phyloP scores from a whole-genome alignment of 2,888 invertebrate species.

The Sympetrum striolatum region DNA sequence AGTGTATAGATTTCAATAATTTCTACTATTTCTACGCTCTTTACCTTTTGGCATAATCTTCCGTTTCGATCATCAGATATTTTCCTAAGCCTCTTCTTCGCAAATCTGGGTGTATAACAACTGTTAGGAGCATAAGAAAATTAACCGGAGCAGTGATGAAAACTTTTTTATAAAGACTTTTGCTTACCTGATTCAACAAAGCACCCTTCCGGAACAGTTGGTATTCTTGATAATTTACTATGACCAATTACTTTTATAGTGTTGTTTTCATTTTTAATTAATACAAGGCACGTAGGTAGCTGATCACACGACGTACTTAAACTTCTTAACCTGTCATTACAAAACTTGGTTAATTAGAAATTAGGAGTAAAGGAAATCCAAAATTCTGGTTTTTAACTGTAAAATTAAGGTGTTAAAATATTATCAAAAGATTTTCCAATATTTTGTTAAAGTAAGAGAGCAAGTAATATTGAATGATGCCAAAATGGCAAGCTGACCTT shows the following conservation, averaged over 20 bases:
- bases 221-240: slow-evolving; percentile 77
- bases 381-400: too few species aligned
- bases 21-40: slow-evolving; percentile 47
- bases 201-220: slow-evolving; percentile 73
- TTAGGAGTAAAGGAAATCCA: not conserved
- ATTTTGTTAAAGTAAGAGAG: not conserved
- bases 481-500: too few species aligned
- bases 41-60: slow-evolving; percentile 71
- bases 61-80: slow-evolving; percentile 74
- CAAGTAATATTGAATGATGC: not conserved
- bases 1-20: not conserved
- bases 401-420: too few species aligned
- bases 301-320: slow-evolving; percentile 62
- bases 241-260: slow-evolving; percentile 74
- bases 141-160: not conserved
- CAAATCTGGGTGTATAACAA: slow-evolving; percentile 74
- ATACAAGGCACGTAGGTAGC: slow-evolving; percentile 52
- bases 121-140: slow-evolving; percentile 57
- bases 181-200: slow-evolving; percentile 74
- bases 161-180: slow-evolving; percentile 22
- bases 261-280: slow-evolving; percentile 63
- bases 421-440: not conserved
- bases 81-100: slow-evolving; percentile 81
- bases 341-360: not conserved
- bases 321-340: slow-evolving; percentile 66